These are phyloP conservation scores for Paralichthys olivaceus DNA, from an alignment of 2,113 vertebrate species.

Conservation along the genomic window DNA sequence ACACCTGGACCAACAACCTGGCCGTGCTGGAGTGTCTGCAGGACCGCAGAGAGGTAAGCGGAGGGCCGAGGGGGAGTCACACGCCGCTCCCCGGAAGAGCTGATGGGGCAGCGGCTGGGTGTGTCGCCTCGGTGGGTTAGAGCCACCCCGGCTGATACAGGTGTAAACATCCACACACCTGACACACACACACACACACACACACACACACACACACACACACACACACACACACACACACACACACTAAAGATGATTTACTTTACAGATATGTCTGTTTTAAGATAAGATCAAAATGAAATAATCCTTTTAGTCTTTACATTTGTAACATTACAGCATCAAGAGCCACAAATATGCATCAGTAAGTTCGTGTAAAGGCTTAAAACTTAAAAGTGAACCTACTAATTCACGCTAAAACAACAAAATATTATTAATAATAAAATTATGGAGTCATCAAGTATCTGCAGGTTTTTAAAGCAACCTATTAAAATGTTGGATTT, in stretches of 20 bases:
- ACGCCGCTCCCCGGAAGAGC: neutral
- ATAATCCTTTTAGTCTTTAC: no score
- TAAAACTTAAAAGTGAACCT: no score
- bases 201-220: neutral
- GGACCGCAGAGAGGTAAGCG: conserved; percentile 91
- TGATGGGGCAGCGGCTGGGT: conserved; percentile 49
- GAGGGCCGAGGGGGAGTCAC: neutral
- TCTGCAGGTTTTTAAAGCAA: no score
- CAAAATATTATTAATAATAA: no score
- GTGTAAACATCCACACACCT: neutral
- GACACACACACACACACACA: neutral
- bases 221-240: neutral
- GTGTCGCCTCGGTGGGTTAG: conserved; percentile 38
- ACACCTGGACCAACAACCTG: conserved; percentile 97
- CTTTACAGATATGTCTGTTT: neutral
- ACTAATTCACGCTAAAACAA: no score
- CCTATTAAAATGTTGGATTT: no score
- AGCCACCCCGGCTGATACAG: conserved; percentile 17
- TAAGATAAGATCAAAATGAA: neutral
- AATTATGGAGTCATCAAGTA: no score
- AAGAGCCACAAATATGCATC: no score
- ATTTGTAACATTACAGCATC: no score
- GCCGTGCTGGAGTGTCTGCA: conserved; percentile 96
- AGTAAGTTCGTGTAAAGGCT: no score
- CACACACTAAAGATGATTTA: neutral